These are phyloP conservation scores for Thereuonema tuberculata DNA, from an alignment of 1,140 invertebrate genomes.

Conservation along the genomic window DNA sequence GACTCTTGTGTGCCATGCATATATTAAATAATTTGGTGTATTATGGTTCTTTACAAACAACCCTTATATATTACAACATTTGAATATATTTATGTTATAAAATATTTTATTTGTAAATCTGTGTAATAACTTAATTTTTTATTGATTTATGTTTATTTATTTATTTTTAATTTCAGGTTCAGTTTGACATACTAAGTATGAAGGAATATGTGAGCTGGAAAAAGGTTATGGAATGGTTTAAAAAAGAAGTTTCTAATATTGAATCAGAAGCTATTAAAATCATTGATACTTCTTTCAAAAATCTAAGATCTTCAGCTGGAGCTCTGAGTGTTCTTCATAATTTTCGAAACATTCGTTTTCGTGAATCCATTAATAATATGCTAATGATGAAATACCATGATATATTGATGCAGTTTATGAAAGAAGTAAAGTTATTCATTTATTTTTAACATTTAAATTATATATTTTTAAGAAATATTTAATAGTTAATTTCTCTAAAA, in stretches of 20 bases:
- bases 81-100: no score
- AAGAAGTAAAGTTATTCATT: conserved; percentile 52
- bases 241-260: conserved; percentile 51
- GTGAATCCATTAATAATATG: conserved; percentile 51
- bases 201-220: conserved; percentile 69
- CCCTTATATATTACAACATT: no score
- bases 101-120: no score
- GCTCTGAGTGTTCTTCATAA: conserved; percentile 63
- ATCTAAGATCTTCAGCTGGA: conserved; percentile 58
- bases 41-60: no score
- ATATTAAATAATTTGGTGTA: no score
- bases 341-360: conserved; percentile 60
- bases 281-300: conserved; percentile 70
- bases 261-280: conserved; percentile 70
- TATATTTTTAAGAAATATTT: no score
- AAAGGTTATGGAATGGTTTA: conserved; percentile 56
- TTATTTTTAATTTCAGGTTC: conserved; percentile 33
- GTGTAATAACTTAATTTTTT: no score
- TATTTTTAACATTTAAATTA: no score
- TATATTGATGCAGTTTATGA: conserved; percentile 64
- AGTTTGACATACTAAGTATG: conserved; percentile 64
- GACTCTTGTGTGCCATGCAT: no score
- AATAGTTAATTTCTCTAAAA: no score
- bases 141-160: background rate
- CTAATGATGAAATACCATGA: conserved; percentile 67